phyloP scores from a whole-genome alignment of 2,888 invertebrate species.

The Proisotoma minuta region DNA sequence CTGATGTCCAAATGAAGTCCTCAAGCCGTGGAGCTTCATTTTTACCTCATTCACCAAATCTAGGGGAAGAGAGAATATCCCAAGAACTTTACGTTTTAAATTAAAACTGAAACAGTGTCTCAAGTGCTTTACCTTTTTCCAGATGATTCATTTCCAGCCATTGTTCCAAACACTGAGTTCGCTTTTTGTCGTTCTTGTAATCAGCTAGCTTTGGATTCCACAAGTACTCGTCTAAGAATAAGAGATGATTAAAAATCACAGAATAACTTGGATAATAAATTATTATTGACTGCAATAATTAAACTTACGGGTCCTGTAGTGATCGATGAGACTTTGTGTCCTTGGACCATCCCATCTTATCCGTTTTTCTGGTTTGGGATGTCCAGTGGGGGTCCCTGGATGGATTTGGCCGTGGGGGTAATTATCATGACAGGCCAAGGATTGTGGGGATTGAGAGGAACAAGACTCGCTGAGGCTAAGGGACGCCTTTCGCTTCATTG shows the following conservation, averaged over 20 bases:
- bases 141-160: conserved; percentile 32
- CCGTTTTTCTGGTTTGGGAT: conserved; percentile 28
- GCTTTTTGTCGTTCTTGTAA: conserved; percentile 36
- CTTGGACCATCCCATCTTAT: conserved; percentile 35
- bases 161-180: conserved; percentile 28
- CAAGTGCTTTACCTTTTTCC: conserved; percentile 26
- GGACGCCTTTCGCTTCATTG: conserved; percentile 10
- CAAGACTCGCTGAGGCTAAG: conserved; percentile 2
- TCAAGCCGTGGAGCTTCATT: conserved; percentile 32
- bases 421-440: background rate
- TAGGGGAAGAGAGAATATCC: too few relatives aligned
- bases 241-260: too few relatives aligned
- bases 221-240: conserved; percentile 30
- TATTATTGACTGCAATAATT: too few relatives aligned
- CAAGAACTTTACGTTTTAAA: too few relatives aligned
- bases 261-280: too few relatives aligned
- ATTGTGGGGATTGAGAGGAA: background rate
- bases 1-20: conserved; percentile 37
- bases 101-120: too few relatives aligned
- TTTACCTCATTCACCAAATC: conserved; percentile 35
- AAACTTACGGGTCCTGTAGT: too few relatives aligned
- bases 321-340: conserved; percentile 34
- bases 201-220: conserved; percentile 40
- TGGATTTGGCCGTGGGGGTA: too few relatives aligned
- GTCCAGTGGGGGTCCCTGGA: background rate